Evolutionary conservation across 92 coral and sea anemone species (phyloP).

Genomic region (Phenganax subtilis): DNA sequence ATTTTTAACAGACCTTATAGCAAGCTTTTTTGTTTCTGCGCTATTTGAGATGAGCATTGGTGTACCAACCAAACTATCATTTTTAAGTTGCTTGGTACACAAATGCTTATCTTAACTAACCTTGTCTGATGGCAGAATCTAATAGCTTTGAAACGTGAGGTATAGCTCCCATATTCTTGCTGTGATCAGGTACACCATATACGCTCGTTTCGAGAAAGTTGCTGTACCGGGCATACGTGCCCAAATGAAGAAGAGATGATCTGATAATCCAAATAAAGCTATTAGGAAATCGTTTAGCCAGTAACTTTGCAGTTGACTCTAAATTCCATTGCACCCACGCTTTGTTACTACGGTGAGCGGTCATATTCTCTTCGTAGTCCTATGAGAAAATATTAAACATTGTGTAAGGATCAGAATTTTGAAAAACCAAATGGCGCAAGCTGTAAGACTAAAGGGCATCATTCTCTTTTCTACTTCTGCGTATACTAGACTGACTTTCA

Average conservation of each 20-base stretch:
- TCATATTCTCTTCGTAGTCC: constrained; percentile 93
- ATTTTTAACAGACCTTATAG: too few relatives aligned
- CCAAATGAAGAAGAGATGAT: constrained; percentile 68
- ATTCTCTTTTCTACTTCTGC: too few relatives aligned
- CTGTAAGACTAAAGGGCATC: neutral
- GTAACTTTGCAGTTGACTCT: constrained; percentile 73
- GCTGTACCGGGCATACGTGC: constrained; percentile 79
- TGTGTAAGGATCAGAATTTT: neutral
- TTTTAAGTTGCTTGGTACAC: neutral
- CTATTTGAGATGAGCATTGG: too few relatives aligned
- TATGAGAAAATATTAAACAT: constrained; percentile 19
- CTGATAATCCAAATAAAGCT: constrained; percentile 95
- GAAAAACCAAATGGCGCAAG: neutral
- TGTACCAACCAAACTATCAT: too few relatives aligned
- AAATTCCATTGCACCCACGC: constrained; percentile 94
- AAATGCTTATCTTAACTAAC: constrained; percentile 41
- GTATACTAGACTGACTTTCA: too few relatives aligned
- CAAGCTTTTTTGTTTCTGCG: too few relatives aligned
- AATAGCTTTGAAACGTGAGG: constrained; percentile 59
- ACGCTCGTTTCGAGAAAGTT: constrained; percentile 81
- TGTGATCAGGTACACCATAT: constrained; percentile 91
- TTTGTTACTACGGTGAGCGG: constrained; percentile 58
- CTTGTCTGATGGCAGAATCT: constrained; percentile 63
- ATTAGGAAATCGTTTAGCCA: constrained; percentile 74
- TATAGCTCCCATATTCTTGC: constrained; percentile 71